Base-by-base conservation (phyloP, 2,113 vertebrate species). In the Gnathonemus longibarbis region DNA sequence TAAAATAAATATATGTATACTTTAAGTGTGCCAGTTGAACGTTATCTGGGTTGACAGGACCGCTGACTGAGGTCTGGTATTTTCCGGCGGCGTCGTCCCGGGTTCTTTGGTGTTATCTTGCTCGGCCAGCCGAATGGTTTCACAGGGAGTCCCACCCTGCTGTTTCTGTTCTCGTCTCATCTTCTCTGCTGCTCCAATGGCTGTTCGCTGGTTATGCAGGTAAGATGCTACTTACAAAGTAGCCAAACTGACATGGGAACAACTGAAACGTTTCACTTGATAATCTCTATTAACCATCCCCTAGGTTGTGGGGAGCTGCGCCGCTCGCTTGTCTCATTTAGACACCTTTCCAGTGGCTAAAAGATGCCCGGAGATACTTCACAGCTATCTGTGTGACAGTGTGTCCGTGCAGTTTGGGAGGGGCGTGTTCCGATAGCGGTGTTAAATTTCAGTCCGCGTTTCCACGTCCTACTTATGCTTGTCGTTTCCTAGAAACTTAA, bases 171-270 rank as follows among this genome's bases (percentile, higher is more conserved):
- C 53, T 56, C 83, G 52, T 86, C 62, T 88, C 39, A 49, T 84
- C 90, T 52, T 62, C 56, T 66, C 87, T 35, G 74, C 88, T 46
- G 2, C 89, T 92, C 94, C 58, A 92, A 96, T 96, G 96, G 96
- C 96, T 93, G 96, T 95, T 8, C 95, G 96, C 19, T 96, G 96
- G 96, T 70, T 96, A 89, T 96, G 96, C 96, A 96, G 96, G 96
- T 96, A 94, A 94, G 62, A 77, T 70, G 52, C 42, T 74, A 56
- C 15, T 35, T 45, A 45, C 77, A 66, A 45, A 42, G 87, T 31
- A 88, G 56, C 7, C 15, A 50, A 66, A 42, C 48, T 15, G 46
- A 3, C 19, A n/a, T 86, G 24, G 5, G 84, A 62, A 45, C 77
- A 83, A 74, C 13, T 19, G 35, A 42, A 83, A 45, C 77, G 15